Percentiles rank a stretch among this genome's conserved stretches.
Evolutionary conservation across 2,888 invertebrate species (phyloP).

Genomic region (Mamestra brassicae): DNA sequence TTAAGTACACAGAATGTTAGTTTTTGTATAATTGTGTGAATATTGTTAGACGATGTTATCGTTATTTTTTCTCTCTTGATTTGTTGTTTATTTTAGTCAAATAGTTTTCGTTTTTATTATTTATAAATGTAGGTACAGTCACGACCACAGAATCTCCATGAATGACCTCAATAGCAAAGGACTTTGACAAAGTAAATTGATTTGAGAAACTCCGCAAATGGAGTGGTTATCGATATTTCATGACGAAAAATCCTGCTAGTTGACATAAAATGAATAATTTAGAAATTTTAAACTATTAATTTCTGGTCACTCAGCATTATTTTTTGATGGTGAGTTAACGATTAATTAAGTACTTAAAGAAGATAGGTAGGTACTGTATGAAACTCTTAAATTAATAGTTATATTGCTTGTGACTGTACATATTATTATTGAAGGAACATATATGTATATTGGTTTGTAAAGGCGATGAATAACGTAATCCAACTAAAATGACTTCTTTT

Average conservation of each 20-base stretch:
- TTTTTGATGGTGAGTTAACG: background rate
- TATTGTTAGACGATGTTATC: background rate
- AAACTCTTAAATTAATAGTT: background rate
- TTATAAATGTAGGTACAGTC: conserved; percentile 21
- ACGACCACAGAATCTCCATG: background rate
- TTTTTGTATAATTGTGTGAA: background rate
- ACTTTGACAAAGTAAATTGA: background rate
- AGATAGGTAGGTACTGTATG: background rate
- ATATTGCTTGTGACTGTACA: conserved; percentile 34
- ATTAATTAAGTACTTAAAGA: too few species aligned
- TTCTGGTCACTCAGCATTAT: background rate
- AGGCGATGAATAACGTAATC: background rate
- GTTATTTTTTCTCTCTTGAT: background rate
- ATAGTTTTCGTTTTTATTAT: background rate
- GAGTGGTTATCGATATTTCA: background rate
- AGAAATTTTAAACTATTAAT: too few species aligned
- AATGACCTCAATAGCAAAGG: too few species aligned
- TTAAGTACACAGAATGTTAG: background rate
- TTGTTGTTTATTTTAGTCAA: too few species aligned
- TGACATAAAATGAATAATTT: too few species aligned
- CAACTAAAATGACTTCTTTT: too few species aligned
- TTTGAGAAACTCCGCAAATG: background rate
- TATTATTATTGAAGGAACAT: background rate
- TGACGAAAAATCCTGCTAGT: background rate
- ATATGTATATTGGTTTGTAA: background rate